These are phyloP conservation scores for Chroicocephalus ridibundus DNA, from an alignment of 2,113 vertebrate genomes.

Conservation along the genomic window DNA sequence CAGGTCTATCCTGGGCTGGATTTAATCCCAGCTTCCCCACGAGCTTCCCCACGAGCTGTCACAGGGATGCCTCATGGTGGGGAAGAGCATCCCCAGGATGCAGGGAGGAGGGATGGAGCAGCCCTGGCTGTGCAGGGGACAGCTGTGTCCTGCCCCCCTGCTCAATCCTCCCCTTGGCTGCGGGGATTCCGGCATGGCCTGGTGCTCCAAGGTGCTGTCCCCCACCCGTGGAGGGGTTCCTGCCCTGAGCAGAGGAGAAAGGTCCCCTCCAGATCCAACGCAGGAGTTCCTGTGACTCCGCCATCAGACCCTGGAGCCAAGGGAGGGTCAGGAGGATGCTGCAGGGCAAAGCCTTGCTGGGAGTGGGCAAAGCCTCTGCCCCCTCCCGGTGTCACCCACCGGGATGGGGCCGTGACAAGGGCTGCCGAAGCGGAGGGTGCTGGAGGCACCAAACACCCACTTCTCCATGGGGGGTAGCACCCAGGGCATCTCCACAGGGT, in stretches of 20 bases:
- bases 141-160: not conserved
- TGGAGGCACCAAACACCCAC: not conserved
- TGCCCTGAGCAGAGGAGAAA: not conserved
- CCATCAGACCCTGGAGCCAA: not conserved
- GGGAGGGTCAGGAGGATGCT: not conserved
- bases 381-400: rapidly evolving
- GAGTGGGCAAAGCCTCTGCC: not conserved
- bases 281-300: not conserved
- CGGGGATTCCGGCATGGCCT: rapidly evolving
- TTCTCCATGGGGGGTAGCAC: not conserved
- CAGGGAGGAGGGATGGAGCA: not conserved
- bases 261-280: rapidly evolving
- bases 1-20: not conserved
- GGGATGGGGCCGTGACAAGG: not conserved
- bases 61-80: not conserved
- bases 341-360: not conserved
- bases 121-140: not conserved
- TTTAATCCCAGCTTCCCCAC: not conserved
- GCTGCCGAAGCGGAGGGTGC: not conserved
- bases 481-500: not conserved
- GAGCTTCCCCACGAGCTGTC: rapidly evolving
- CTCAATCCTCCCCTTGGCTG: not conserved
- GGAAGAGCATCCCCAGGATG: not conserved
- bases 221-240: rapidly evolving
- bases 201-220: not conserved